These are phyloP conservation scores for Synanceia verrucosa DNA, from an alignment of 2,797 vertebrate genomes.

Conservation along the genomic window DNA sequence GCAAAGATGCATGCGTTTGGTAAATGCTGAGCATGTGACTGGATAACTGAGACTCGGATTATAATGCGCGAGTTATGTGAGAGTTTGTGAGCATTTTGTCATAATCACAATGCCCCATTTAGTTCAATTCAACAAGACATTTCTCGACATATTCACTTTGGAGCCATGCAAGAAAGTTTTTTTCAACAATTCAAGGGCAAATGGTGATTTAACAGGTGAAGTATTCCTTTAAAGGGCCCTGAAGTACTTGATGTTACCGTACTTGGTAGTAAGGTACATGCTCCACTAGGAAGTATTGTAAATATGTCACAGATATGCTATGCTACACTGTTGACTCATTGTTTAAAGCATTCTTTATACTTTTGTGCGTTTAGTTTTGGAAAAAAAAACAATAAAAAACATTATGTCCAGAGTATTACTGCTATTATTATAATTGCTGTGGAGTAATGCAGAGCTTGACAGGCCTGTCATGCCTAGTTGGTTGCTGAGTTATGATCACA, in stretches of 20 bases:
- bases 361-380: not conserved
- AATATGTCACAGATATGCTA: too few relatives aligned
- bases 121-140: too few relatives aligned
- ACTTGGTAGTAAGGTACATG: too few relatives aligned
- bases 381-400: not conserved
- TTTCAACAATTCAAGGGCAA: too few relatives aligned
- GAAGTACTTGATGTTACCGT: too few relatives aligned
- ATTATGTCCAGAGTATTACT: not conserved
- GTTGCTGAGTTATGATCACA: not conserved
- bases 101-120: too few relatives aligned
- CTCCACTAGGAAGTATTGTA: too few relatives aligned
- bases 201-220: too few relatives aligned
- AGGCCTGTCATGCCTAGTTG: not conserved
- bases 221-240: too few relatives aligned
- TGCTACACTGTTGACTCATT: not conserved
- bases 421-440: not conserved
- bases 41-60: not conserved
- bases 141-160: too few relatives aligned
- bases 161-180: accelerated
- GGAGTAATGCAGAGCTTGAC: not conserved
- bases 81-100: too few relatives aligned
- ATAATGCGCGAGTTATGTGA: too few relatives aligned
- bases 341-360: not conserved
- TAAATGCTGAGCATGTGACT: not conserved
- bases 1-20: not conserved